Conservation (phyloP, 2,888 invertebrate genomes). For the Lordiphosa andalusiaca region DNA sequence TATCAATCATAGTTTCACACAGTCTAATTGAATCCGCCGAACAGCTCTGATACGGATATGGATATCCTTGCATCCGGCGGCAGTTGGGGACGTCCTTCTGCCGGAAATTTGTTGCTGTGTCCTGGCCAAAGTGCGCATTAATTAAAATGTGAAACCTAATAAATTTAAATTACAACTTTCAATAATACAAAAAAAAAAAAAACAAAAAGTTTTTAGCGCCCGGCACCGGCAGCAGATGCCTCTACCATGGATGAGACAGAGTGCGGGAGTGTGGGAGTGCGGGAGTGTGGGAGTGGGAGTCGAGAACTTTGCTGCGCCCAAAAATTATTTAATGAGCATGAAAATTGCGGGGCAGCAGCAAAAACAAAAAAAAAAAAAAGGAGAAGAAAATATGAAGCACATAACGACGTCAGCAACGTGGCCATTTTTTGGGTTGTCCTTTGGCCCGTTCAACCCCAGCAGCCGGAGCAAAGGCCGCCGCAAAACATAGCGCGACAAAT, state of each 20-base stretch:
- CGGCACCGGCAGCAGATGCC: slow-evolving; percentile 21
- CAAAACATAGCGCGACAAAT: slow-evolving; percentile 67
- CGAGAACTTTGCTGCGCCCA: slow-evolving; percentile 53
- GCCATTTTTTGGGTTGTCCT: neutral
- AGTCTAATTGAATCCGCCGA: too few relatives aligned
- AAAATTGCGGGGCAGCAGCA: slow-evolving; percentile 59
- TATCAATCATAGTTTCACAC: too few relatives aligned
- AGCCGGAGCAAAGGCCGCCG: slow-evolving; percentile 45
- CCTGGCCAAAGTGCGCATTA: slow-evolving; percentile 59
- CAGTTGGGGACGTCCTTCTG: too few relatives aligned
- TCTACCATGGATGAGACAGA: slow-evolving; percentile 23
- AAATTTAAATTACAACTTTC: slow-evolving; percentile 73
- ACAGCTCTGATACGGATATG: too few relatives aligned
- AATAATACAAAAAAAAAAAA: slow-evolving; percentile 38
- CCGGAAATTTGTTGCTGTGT: slow-evolving; percentile 2
- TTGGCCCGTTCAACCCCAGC: slow-evolving; percentile 21
- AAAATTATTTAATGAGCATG: slow-evolving; percentile 72
- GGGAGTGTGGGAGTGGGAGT: neutral
- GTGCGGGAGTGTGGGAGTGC: too few relatives aligned
- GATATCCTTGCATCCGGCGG: too few relatives aligned
- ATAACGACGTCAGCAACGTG: slow-evolving; percentile 27
- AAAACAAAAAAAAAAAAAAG: slow-evolving; percentile 36
- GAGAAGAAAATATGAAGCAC: slow-evolving; percentile 27
- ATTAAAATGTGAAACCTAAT: slow-evolving; percentile 74
- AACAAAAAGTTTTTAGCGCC: slow-evolving; percentile 56